Base-by-base conservation (phyloP, 2,888 invertebrate species). In the Cryptophagus acutangulus region DNA sequence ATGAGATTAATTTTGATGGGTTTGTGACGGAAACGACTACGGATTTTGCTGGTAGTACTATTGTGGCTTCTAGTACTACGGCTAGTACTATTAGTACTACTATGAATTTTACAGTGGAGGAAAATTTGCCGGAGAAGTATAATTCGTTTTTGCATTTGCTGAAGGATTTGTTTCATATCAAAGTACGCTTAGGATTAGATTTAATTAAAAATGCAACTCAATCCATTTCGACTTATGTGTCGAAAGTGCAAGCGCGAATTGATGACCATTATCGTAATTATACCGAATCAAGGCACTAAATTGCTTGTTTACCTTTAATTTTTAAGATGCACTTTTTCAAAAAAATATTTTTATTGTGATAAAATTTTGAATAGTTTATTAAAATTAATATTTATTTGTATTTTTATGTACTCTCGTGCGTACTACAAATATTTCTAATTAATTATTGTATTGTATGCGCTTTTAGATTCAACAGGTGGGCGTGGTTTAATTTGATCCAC, bases 141-240 rank as follows among this genome's bases (percentile, higher is more conserved):
- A 40, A 49, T 10, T 72, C 77, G 1, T 66, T 84, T 40, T 71
- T 82, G 36, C 73, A 74, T 9, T 73, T 84, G 40, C 60, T 85
- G 12, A 78, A 74, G 58, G 76, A 78, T 50, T 65, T 85, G 25
- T 74, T 84, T 2, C 81, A 83, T 57, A 74, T 83, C 38, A 85
- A 85, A 64, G 70, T 84, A 17, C 74, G 77, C 54, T 64, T 84
- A 31, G 84, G 84, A 0, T 62, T 85, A 38, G 79, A 80, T 41
- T 72, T 86, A 45, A 62, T 86, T 10, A 79, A 80, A 57, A 79
- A 77, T 41, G 81, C 84, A 2, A 80, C 84, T 6, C 77, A 80
- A 37, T 77, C 79, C 3, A 69, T 86, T 34, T 79, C 79, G 17
- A 76, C 74, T 55, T 83, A 84, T 61, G 67, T 83, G 28, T 74